Base-by-base conservation (phyloP, 2,113 vertebrate species). In the Clinocottus analis region DNA sequence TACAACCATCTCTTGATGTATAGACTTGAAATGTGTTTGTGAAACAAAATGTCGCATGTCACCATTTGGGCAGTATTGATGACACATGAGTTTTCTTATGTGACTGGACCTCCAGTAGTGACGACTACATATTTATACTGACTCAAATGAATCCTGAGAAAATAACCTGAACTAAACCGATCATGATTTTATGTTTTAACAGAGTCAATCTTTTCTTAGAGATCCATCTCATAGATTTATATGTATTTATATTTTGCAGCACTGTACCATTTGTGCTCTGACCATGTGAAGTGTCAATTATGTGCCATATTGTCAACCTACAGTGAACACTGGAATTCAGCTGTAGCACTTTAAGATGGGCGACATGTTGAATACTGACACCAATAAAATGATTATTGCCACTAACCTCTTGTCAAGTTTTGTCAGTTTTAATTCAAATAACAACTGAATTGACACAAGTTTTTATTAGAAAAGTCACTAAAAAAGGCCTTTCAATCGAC, bases 301-400 rank as follows among this genome's bases (percentile, higher is more conserved):
- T 84, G 93, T 95, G 93, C 90, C 92, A 90, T 93, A 86, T 88
- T 66, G 67, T 68, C 55, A 71, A 70, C 76, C 69, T 84, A 85
- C 83, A 85, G 77, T 80, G 67, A 86, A 83, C 66, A 79, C 82
- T 88, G 84, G 77, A 79, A 4, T 84, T 80, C 80, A 79, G 59
- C 85, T 92, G 82, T 83, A 85, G 89, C 90, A 93, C 92, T 92
- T 92, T 88, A 91, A 76, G 59, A 77, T 62, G 72, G 66, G 47
- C 63, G 39, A 79, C 76, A 62, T 88, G 79, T 86, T 65, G 79
- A 41, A 63, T 74, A 91, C 80, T 87, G 77, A 93, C 77, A 85
- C 87, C 75, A 94, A 94, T 94, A 93, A 94, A 93, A 89, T 21
- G 7, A 75, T 82, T 56, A 61, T 89, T 85, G 85, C 60, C 66